phyloP scores from a whole-genome alignment of 2,113 vertebrate genomes.

The Corythornis vintsioides region DNA sequence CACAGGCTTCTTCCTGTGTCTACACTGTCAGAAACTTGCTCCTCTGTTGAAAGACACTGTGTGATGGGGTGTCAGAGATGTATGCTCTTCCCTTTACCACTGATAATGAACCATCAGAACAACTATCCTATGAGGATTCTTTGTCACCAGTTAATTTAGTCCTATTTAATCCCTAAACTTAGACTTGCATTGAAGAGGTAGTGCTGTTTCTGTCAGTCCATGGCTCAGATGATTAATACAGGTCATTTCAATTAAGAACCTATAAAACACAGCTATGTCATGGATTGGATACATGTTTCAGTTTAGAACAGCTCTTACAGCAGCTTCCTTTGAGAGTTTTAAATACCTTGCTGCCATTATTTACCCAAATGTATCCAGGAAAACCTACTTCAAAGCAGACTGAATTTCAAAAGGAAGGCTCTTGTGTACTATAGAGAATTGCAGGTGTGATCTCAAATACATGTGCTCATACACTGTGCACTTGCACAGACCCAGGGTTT shows the following conservation, averaged over 20 bases:
- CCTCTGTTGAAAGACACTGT: background rate
- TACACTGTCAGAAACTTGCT: background rate
- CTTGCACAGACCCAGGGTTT: background rate
- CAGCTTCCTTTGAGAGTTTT: background rate
- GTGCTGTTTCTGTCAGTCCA: background rate
- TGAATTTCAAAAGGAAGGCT: background rate
- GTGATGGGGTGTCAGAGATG: background rate
- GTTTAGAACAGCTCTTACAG: background rate
- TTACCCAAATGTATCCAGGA: background rate
- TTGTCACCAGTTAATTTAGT: background rate
- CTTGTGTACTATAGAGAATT: background rate
- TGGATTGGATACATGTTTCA: background rate
- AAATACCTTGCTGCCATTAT: background rate
- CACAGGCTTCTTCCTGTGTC: background rate
- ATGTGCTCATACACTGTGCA: accelerated
- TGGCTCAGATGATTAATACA: background rate
- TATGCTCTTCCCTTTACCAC: background rate
- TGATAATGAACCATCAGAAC: background rate
- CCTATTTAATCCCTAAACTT: background rate
- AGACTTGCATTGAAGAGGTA: background rate
- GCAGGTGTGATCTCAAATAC: background rate
- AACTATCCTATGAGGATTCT: background rate
- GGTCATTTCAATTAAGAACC: background rate
- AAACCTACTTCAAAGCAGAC: background rate
- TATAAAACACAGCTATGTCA: background rate